Evolutionary conservation across 2,888 invertebrate species (phyloP).

Genomic region (Hymenopus coronatus): DNA sequence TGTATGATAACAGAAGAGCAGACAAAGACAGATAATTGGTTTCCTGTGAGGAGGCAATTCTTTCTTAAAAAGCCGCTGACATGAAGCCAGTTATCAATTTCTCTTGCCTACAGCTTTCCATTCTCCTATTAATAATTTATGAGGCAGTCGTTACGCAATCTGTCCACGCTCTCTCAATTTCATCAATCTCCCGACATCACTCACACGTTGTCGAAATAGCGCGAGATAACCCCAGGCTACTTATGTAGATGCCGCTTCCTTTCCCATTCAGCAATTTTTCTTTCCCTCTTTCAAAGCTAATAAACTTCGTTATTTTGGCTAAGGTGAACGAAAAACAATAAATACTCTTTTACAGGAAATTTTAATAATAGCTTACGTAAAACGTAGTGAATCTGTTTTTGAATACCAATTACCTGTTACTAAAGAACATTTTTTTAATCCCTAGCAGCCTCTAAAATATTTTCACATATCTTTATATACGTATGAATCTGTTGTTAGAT

Average conservation of each 20-base stretch:
- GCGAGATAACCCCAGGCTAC: background rate
- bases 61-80: background rate
- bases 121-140: slow-evolving; percentile 13
- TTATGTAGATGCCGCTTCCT: background rate
- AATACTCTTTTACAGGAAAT: no score
- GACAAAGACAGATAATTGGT: background rate
- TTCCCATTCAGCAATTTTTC: background rate
- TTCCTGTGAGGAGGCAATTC: background rate
- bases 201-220: background rate
- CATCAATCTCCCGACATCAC: slow-evolving; percentile 2
- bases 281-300: background rate
- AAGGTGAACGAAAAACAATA: no score
- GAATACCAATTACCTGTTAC: no score
- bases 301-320: background rate
- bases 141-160: background rate
- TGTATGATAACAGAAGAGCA: background rate
- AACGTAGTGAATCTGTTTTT: no score
- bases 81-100: background rate
- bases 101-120: background rate
- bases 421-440: no score
- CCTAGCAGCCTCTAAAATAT: no score
- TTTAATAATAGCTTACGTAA: no score
- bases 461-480: no score
- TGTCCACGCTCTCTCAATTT: slow-evolving; percentile 11
- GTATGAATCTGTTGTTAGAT: no score